Conservation (phyloP, 2,797 vertebrate species). For the Tinamus major region DNA sequence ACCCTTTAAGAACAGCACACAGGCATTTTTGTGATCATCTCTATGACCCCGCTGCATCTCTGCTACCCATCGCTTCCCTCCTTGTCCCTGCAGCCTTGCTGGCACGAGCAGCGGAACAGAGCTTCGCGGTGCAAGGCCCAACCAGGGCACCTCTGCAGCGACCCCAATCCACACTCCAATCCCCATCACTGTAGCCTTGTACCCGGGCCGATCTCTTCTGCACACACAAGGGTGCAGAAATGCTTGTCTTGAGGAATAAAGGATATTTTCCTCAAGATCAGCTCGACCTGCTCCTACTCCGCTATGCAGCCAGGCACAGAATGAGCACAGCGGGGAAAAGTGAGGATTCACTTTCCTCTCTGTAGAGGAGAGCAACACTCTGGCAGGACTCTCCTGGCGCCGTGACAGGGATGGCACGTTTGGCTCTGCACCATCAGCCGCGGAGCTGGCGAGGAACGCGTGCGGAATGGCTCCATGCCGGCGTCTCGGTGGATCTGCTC, state of each 20-base stretch:
- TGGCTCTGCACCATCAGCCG: accelerated
- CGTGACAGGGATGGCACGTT: not conserved
- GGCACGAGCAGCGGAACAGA: accelerated
- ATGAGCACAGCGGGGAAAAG: not conserved
- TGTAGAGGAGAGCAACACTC: accelerated
- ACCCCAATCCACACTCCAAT: not conserved
- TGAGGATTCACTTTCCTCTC: not conserved
- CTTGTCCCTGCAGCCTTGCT: too few species aligned
- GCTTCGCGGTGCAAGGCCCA: not conserved
- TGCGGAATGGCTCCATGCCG: not conserved
- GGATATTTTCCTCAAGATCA: not conserved
- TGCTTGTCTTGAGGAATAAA: not conserved
- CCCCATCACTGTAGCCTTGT: not conserved
- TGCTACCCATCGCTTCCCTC: not conserved
- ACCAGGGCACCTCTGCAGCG: accelerated
- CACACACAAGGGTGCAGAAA: too few species aligned
- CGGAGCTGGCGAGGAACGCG: accelerated
- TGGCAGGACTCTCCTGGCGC: not conserved
- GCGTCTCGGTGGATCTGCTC: not conserved
- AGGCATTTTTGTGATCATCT: not conserved
- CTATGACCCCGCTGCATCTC: too few species aligned
- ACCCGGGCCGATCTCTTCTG: too few species aligned
- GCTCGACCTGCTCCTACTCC: not conserved
- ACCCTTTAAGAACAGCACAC: not conserved
- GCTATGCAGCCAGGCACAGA: not conserved